Conservation (phyloP, 1,140 invertebrate genomes). For the Drosophila rhopaloa region DNA sequence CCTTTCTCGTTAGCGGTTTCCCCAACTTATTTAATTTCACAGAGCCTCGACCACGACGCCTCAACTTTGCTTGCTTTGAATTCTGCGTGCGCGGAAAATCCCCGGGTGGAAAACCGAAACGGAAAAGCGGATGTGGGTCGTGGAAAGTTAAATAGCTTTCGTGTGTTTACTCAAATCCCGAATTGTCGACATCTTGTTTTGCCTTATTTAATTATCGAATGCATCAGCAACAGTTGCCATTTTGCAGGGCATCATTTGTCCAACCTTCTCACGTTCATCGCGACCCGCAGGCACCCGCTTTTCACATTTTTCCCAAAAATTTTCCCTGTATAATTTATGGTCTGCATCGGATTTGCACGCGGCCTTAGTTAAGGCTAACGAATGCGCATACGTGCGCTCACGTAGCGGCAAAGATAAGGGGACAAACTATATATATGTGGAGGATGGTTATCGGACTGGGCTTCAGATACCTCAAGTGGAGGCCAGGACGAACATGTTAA, state of each 20-base stretch:
- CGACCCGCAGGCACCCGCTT: slow-evolving; percentile 49
- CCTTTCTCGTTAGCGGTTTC: slow-evolving; percentile 80
- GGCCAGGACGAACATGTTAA: slow-evolving; percentile 34
- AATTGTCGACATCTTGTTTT: slow-evolving; percentile 61
- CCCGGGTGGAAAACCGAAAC: slow-evolving; percentile 2
- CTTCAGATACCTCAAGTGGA: slow-evolving; percentile 19
- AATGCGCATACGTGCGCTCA: slow-evolving; percentile 78
- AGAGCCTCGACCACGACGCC: slow-evolving; percentile 41
- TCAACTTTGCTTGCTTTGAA: slow-evolving; percentile 48
- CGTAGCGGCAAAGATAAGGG: slow-evolving; percentile 61
- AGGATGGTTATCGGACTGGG: slow-evolving; percentile 29
- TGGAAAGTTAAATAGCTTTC: slow-evolving; percentile 54
- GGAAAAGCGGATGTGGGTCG: slow-evolving; percentile 26
- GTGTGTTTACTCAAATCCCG: slow-evolving; percentile 53
- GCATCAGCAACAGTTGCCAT: slow-evolving; percentile 65
- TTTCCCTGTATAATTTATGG: slow-evolving; percentile 68
- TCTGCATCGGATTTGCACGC: slow-evolving; percentile 67
- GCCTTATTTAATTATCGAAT: slow-evolving; percentile 78
- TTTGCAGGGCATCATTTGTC: slow-evolving; percentile 34
- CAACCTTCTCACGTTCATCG: slow-evolving; percentile 56
- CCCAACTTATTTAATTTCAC: slow-evolving; percentile 79
- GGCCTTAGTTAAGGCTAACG: slow-evolving; percentile 72
- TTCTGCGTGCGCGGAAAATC: slow-evolving; percentile 42
- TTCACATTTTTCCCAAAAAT: slow-evolving; percentile 45
- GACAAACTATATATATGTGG: slow-evolving; percentile 40